Evolutionary conservation across 2,797 vertebrate species (phyloP).

Genomic region (Melanotaenia maccullochi): DNA sequence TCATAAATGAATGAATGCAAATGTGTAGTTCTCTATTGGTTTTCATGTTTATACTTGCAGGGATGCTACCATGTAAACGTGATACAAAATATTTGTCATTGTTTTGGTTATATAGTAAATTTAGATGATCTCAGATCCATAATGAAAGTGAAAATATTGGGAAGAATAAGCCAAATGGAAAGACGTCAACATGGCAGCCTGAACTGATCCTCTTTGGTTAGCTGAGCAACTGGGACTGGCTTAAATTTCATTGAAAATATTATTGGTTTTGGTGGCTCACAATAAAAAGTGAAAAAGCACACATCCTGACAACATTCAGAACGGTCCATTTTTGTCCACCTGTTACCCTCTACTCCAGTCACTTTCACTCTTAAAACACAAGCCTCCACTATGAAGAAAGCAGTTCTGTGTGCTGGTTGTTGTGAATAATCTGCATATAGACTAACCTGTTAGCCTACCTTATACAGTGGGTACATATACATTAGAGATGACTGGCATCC

Average conservation of each 20-base stretch:
- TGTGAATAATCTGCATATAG: not conserved
- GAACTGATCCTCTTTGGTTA: not conserved
- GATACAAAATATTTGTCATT: not conserved
- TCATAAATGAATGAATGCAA: constrained; percentile 12
- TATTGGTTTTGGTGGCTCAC: not conserved
- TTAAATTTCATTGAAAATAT: not conserved
- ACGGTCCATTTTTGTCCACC: not conserved
- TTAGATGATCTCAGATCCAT: not conserved
- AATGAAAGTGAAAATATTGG: not conserved
- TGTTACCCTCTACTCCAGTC: not conserved
- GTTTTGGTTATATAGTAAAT: constrained; percentile 8
- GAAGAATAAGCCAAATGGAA: not conserved
- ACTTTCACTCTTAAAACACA: not conserved
- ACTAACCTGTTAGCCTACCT: not conserved
- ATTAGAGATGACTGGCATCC: not conserved
- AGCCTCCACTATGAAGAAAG: not conserved
- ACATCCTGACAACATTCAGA: no score
- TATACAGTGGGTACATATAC: not conserved
- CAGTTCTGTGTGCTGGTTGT: not conserved
- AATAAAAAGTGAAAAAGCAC: not conserved
- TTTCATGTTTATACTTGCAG: constrained; percentile 3
- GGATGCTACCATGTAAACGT: not conserved
- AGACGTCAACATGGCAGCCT: not conserved
- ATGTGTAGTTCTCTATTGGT: not conserved
- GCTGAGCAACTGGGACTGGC: not conserved